Conservation (phyloP, 2,797 vertebrate species). For the Zalophus californianus region DNA sequence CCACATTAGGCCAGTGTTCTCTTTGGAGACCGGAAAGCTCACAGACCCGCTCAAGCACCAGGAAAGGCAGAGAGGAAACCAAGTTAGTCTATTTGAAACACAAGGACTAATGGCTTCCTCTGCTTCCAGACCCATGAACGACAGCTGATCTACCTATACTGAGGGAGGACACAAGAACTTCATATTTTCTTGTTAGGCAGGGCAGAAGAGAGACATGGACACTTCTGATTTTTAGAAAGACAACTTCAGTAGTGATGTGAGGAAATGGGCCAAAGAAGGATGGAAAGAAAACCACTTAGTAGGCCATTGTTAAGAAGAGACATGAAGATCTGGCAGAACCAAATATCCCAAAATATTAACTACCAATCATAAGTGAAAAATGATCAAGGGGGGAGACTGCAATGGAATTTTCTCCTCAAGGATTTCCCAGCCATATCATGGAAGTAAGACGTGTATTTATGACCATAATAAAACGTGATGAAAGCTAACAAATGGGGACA, state of each 20-base stretch:
- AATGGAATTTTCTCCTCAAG: background rate
- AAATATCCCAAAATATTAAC: background rate
- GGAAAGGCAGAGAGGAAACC: background rate
- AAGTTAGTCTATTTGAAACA: background rate
- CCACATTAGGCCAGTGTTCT: background rate
- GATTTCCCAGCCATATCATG: background rate
- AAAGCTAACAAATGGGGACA: background rate
- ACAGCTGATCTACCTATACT: too few species aligned
- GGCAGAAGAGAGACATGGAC: background rate
- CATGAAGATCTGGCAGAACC: background rate
- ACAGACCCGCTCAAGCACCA: background rate
- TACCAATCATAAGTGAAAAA: background rate
- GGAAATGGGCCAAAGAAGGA: background rate
- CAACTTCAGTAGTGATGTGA: background rate
- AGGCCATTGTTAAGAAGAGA: background rate
- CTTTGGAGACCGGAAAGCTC: background rate
- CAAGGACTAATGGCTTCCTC: background rate
- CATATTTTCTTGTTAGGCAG: background rate
- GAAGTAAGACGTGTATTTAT: background rate
- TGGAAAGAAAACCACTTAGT: background rate
- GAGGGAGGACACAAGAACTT: too few species aligned
- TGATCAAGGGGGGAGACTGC: fast-evolving
- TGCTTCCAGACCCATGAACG: background rate
- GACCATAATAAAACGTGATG: background rate
- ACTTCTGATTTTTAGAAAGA: background rate